Base-by-base conservation (phyloP, 2,797 vertebrate species). In the Sebastes hubbsi region DNA sequence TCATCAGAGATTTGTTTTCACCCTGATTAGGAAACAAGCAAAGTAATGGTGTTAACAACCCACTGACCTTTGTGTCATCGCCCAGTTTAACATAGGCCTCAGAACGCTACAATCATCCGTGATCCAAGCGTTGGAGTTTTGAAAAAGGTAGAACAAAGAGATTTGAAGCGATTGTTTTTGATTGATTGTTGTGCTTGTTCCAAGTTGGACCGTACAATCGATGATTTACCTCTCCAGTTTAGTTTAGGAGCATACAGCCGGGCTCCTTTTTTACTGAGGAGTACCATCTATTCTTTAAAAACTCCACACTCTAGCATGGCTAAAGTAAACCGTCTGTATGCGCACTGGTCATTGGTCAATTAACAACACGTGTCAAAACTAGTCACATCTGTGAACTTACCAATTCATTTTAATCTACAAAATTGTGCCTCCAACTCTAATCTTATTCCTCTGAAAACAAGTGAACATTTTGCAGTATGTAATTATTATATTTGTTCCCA, bases 1-100 rank as follows among this genome's bases (percentile, higher is more conserved):
- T 86, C 72, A 85, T 91, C 80, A 89, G 34, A 77, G 38, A 78
- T 86, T 80, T 84, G 85, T 84, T 93, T 93, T 74, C 75, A 72
- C 56, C 49, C 56, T 86, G 81, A 91, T 87, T 77, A 75, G 78
- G 68, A 86, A 82, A 87, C 82, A 87, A 81, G 82, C 65, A 72
- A 60, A 81, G 78, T 72, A 73, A 82, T 38, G 59, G 60, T 77
- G 85, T 84, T 84, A 86, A 91, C 82, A 85, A 59, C 63, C 16
- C 1, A 8, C 34, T 64, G 82, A 88, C 85, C 87, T 89, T 86
- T 83, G 76, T 84, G 32, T 87, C 58, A 58, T 81, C 5, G 4
- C 32, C 34, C 16, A 36, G 34, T 87, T 84, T 77, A 79, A 85
- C 75, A 75, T 64, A 79, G 6, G 66, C 85, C 80, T 68, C 55